Evolutionary conservation across 2,888 invertebrate genomes (phyloP).

Genomic region (Amphipyra berbera): DNA sequence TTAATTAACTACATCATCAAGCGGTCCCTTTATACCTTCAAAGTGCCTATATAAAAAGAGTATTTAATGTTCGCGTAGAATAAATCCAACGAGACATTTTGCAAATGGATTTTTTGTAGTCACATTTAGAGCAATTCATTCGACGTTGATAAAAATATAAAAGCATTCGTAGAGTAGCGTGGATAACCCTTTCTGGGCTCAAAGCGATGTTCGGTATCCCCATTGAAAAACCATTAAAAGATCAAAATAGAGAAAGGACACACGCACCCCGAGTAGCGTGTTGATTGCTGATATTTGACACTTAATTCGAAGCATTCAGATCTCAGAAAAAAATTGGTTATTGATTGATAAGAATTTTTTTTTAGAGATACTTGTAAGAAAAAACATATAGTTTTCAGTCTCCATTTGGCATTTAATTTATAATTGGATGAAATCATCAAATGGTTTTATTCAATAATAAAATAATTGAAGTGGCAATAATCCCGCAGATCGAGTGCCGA

Average conservation of each 20-base stretch:
- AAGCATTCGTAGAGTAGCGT: slow-evolving; percentile 74
- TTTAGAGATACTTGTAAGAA: no score
- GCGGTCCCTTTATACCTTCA: slow-evolving; percentile 50
- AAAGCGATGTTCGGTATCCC: slow-evolving; percentile 77
- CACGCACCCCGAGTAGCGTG: slow-evolving; percentile 54
- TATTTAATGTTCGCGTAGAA: slow-evolving; percentile 57
- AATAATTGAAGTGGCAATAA: slow-evolving; percentile 18
- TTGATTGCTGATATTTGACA: slow-evolving; percentile 29
- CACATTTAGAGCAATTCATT: slow-evolving; percentile 79
- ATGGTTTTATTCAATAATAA: slow-evolving; percentile 15
- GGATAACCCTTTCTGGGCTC: slow-evolving; percentile 82
- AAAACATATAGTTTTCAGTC: no score
- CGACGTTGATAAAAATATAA: slow-evolving; percentile 82
- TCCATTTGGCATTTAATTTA: no score
- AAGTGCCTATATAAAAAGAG: slow-evolving; percentile 55
- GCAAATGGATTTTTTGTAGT: slow-evolving; percentile 78
- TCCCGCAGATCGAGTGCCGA: slow-evolving; percentile 13
- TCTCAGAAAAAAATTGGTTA: no score
- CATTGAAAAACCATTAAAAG: slow-evolving; percentile 82
- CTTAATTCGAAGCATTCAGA: not conserved
- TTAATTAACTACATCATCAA: slow-evolving; percentile 59
- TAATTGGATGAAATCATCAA: no score
- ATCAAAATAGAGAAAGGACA: slow-evolving; percentile 75
- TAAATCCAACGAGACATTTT: slow-evolving; percentile 66
- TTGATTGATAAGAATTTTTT: no score